A percentile compares a stretch with the other conserved stretches of the same genome.
Evolutionary conservation across 2,888 invertebrate species (phyloP).

Genomic region (Drosophila mayaguana): DNA sequence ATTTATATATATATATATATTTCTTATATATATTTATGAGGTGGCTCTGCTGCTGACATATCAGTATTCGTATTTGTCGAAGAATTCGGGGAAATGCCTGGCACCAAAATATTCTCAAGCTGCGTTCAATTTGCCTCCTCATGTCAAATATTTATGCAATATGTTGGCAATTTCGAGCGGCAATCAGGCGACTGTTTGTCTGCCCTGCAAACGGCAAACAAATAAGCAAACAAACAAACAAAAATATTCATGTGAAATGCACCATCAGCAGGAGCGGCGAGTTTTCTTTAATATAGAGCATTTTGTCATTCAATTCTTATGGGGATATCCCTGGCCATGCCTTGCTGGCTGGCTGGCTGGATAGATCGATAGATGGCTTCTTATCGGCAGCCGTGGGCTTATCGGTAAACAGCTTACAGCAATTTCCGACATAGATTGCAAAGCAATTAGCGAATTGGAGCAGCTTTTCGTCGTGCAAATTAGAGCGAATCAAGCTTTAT

Average conservation of each 20-base stretch:
- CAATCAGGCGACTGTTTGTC: slow-evolving; percentile 58
- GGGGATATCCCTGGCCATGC: background rate
- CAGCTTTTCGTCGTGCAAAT: slow-evolving; percentile 33
- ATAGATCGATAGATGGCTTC: slow-evolving; percentile 20
- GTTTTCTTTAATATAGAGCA: background rate
- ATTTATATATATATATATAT: no score
- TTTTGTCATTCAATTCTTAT: slow-evolving; percentile 14
- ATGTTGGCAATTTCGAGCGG: slow-evolving; percentile 41
- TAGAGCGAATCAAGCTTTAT: slow-evolving; percentile 53
- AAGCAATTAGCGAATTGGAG: slow-evolving; percentile 56
- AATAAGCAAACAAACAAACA: slow-evolving; percentile 28
- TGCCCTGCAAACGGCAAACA: slow-evolving; percentile 35
- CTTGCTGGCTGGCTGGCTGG: background rate
- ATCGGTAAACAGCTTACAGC: slow-evolving; percentile 1
- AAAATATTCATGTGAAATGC: slow-evolving; percentile 15
- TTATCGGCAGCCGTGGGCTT: slow-evolving; percentile 33
- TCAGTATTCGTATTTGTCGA: background rate
- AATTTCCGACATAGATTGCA: slow-evolving; percentile 25
- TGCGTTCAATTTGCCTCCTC: slow-evolving; percentile 4
- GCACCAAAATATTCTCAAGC: slow-evolving; percentile 2
- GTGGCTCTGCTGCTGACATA: background rate
- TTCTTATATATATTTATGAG: background rate
- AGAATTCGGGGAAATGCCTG: background rate
- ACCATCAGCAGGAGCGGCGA: slow-evolving; percentile 22
- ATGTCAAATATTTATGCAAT: slow-evolving; percentile 45